These are phyloP conservation scores for Drosophila phalerata DNA, from an alignment of 2,888 invertebrate genomes.

Conservation along the genomic window DNA sequence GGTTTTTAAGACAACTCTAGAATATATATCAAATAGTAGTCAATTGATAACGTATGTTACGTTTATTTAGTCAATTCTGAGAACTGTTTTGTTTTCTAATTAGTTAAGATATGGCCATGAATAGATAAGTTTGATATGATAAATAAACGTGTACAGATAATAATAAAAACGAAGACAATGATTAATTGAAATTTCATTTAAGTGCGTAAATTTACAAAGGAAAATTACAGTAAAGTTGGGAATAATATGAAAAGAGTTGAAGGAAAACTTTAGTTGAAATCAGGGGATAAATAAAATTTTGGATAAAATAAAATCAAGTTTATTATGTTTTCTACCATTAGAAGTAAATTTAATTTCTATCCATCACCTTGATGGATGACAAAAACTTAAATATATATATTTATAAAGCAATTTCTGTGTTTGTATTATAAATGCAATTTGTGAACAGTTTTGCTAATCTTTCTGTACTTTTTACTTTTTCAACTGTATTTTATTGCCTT, in stretches of 20 bases:
- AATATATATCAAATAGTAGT: neutral
- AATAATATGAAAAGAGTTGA: neutral
- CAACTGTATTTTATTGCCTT: neutral
- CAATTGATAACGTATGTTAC: constrained; percentile 16
- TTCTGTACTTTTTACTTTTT: neutral
- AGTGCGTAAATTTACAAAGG: constrained; percentile 2
- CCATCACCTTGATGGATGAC: no score
- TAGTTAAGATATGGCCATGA: constrained; percentile 2
- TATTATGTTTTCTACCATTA: no score
- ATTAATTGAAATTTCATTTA: constrained; percentile 19
- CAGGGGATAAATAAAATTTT: no score
- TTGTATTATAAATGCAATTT: neutral
- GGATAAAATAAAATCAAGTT: no score
- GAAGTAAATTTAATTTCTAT: no score
- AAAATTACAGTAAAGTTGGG: constrained; percentile 3
- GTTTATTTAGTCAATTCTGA: constrained; percentile 18
- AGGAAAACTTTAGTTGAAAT: no score
- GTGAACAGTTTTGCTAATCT: constrained; percentile 3
- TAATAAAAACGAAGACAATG: constrained; percentile 17
- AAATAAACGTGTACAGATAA: constrained; percentile 14
- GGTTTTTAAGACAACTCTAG: constrained; percentile 13
- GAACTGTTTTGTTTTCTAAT: constrained; percentile 16
- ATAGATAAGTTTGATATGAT: constrained; percentile 34
- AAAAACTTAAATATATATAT: neutral
- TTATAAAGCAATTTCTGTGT: no score